Evolutionary conservation across 2,888 invertebrate species (phyloP).

Genomic region (Hydraecia micacea): DNA sequence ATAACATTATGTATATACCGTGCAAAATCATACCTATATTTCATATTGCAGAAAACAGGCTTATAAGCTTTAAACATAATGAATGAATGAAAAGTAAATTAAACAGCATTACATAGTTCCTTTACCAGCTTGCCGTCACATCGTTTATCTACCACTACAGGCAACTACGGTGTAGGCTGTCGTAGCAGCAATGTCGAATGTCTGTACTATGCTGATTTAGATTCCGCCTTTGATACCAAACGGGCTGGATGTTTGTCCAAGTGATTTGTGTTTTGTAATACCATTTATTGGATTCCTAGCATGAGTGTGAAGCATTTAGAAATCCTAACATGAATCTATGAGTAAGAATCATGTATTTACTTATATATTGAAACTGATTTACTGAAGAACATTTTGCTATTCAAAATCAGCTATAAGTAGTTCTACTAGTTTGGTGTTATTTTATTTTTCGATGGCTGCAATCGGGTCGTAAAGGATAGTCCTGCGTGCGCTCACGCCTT

Average conservation of each 20-base stretch:
- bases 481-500: slow-evolving; percentile 43
- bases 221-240: slow-evolving; percentile 59
- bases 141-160: slow-evolving; percentile 47
- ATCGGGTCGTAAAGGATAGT: slow-evolving; percentile 20
- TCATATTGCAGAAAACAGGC: not conserved
- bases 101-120: slow-evolving; percentile 16
- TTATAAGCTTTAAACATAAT: slow-evolving; percentile 13
- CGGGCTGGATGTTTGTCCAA: slow-evolving; percentile 52
- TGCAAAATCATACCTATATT: not conserved
- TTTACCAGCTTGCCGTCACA: slow-evolving; percentile 31
- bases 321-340: slow-evolving; percentile 28
- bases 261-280: slow-evolving; percentile 60
- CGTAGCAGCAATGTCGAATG: slow-evolving; percentile 45
- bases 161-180: slow-evolving; percentile 29
- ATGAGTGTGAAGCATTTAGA: slow-evolving; percentile 45
- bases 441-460: slow-evolving; percentile 33
- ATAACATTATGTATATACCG: not conserved
- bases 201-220: slow-evolving; percentile 52
- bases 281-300: slow-evolving; percentile 36
- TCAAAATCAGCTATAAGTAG: slow-evolving; percentile 26
- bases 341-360: slow-evolving; percentile 40
- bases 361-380: slow-evolving; percentile 36
- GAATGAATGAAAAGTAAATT: slow-evolving; percentile 27
- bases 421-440: slow-evolving; percentile 20
- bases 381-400: slow-evolving; percentile 23